Percentiles rank a stretch among this genome's conserved stretches.
Evolutionary conservation across 2,888 invertebrate species (phyloP).

Genomic region (Macropis europaea): DNA sequence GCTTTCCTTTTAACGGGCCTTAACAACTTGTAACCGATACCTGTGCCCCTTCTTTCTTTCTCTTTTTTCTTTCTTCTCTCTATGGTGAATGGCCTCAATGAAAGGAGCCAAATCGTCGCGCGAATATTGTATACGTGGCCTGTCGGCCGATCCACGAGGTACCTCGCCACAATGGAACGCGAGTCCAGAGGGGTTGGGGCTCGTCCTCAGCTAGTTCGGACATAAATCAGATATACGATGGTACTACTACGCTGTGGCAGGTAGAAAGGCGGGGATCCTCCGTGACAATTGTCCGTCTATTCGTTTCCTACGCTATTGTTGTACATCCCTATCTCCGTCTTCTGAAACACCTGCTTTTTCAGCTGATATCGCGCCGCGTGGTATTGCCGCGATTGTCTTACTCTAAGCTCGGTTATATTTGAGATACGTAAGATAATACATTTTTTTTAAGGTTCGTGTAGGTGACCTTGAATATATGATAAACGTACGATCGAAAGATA

Average conservation of each 20-base stretch:
- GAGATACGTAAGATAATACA: slow-evolving; percentile 9
- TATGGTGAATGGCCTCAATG: slow-evolving; percentile 49
- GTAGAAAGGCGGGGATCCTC: slow-evolving; percentile 46
- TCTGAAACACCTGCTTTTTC: slow-evolving; percentile 51
- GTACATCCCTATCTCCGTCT: slow-evolving; percentile 33
- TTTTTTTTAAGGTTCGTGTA: background rate
- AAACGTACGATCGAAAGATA: background rate
- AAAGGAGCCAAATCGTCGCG: slow-evolving; percentile 57
- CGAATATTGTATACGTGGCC: slow-evolving; percentile 55
- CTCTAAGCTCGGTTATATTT: background rate
- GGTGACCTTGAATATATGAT: slow-evolving; percentile 7
- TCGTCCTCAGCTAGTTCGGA: slow-evolving; percentile 16
- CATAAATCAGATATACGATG: slow-evolving; percentile 58
- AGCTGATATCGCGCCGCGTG: slow-evolving; percentile 1
- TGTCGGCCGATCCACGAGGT: slow-evolving; percentile 31
- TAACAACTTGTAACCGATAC: slow-evolving; percentile 76
- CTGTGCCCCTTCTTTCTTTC: slow-evolving; percentile 52
- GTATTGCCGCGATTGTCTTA: slow-evolving; percentile 18
- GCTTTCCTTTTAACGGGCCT: slow-evolving; percentile 61
- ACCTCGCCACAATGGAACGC: slow-evolving; percentile 47
- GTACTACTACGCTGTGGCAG: slow-evolving; percentile 36
- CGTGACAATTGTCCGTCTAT: slow-evolving; percentile 44
- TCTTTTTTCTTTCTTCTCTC: background rate
- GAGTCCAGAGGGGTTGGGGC: slow-evolving; percentile 19
- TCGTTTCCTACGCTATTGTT: slow-evolving; percentile 40